Evolutionary conservation across 2,888 invertebrate genomes (phyloP).

Genomic region (Pachycephus smyrnensis): DNA sequence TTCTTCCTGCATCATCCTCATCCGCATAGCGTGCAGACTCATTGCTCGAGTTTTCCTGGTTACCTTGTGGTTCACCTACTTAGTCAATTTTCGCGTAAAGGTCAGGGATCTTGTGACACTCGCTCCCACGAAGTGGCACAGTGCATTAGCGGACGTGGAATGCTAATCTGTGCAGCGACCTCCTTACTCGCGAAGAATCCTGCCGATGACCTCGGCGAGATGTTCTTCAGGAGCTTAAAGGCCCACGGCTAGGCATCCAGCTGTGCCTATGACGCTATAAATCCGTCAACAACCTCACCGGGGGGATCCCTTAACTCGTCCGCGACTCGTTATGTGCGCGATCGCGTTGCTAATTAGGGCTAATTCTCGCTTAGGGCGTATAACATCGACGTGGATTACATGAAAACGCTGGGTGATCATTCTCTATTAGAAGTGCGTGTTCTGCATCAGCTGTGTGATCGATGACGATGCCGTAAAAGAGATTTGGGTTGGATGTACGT

Average conservation of each 20-base stretch:
- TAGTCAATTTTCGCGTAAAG: too few species aligned
- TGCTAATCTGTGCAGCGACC: constrained; percentile 40
- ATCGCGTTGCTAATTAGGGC: constrained; percentile 36
- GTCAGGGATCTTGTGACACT: too few species aligned
- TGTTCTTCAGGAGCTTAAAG: constrained; percentile 34
- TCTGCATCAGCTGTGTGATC: too few species aligned
- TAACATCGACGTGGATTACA: too few species aligned
- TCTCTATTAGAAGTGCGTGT: too few species aligned
- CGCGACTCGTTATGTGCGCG: constrained; percentile 27
- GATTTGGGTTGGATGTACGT: too few species aligned
- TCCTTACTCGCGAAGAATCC: constrained; percentile 28
- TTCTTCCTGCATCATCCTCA: too few species aligned
- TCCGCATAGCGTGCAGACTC: too few species aligned
- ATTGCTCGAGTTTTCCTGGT: too few species aligned
- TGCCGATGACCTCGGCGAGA: constrained; percentile 49
- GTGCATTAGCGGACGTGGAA: constrained; percentile 44
- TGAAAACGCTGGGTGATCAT: too few species aligned
- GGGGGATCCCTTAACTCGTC: constrained; percentile 32
- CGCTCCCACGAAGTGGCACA: constrained; percentile 42
- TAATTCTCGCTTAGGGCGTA: constrained; percentile 26
- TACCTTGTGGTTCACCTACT: too few species aligned
- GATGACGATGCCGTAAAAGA: too few species aligned
- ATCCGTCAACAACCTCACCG: constrained; percentile 41
- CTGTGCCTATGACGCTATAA: constrained; percentile 46
- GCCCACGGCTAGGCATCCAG: constrained; percentile 30